phyloP scores from a whole-genome alignment of 2,113 vertebrate genomes.

The Sterna hirundo region DNA sequence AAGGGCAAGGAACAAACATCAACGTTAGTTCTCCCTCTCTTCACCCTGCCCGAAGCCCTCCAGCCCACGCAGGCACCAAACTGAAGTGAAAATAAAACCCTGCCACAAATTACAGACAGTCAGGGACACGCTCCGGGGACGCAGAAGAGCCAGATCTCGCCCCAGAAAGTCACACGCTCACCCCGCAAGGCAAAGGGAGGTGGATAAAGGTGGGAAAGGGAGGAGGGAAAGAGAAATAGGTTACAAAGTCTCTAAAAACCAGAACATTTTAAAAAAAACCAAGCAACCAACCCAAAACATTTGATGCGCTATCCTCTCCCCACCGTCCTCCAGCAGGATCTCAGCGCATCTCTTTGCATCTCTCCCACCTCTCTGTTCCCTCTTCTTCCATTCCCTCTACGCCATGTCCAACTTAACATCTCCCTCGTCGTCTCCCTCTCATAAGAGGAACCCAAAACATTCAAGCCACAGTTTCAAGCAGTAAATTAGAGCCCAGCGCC shows the following conservation, averaged over 20 bases:
- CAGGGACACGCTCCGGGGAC: rapidly evolving
- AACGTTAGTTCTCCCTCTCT: not conserved
- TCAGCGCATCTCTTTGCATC: not conserved
- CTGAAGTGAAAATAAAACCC: not conserved
- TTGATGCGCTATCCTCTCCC: not conserved
- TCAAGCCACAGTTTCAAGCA: not conserved
- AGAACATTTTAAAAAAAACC: not conserved
- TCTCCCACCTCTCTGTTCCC: not conserved
- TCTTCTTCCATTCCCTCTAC: not conserved
- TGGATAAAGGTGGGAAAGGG: not conserved
- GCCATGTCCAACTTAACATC: rapidly evolving
- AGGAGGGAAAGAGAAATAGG: not conserved
- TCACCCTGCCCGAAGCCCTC: not conserved
- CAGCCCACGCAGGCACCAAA: not conserved
- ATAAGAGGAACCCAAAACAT: not conserved
- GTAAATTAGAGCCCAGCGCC: not conserved
- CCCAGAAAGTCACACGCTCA: rapidly evolving
- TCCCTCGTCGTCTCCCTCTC: rapidly evolving
- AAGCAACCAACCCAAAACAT: not conserved
- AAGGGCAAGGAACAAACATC: not conserved
- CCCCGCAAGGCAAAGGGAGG: not conserved
- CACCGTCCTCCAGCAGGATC: not conserved
- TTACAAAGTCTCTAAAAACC: not conserved
- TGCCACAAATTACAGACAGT: rapidly evolving
- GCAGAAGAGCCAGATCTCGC: not conserved